Evolutionary conservation across 2,797 vertebrate genomes (phyloP), one percentile per base, ranked within the genome.

Genomic region (Poecilia wingei): DNA sequence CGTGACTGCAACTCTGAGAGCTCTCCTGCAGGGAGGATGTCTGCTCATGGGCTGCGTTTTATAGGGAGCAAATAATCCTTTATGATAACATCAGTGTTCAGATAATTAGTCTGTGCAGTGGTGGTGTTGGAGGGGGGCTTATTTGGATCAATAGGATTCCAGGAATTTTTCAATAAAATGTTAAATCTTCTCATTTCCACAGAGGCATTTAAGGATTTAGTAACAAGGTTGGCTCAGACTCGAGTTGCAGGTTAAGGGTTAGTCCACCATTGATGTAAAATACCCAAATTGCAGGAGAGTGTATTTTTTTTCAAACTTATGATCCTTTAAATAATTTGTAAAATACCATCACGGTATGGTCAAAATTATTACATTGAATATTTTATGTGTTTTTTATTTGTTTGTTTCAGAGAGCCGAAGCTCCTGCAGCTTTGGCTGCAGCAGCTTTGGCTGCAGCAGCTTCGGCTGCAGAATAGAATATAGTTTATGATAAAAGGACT

Each of bases 41-140:
- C 80, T 89, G 86, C 71, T 82, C 0, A 0, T 0, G 59, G 61
- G 64, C 57, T 80, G 0, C 41, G 53, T 55, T 75, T 78, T 43
- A 18, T 1, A 18, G 39, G 69, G 69, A 75, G 72, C 71, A 53
- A 64, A 77, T 74, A 25, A 45, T 81, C 55, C 74, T 20, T 76
- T 75, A 45, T 7, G 77, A 71, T 73, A 7, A 72, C 49, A 72
- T 72, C 80, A 73, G 71, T 87, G 74, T 81, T 78, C 45, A 39
- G 70, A 61, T 73, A 76, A 82, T 86, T 87, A 84, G 74, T 86
- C 79, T 75, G 69, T 51, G 18, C 77, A 84, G 71, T 22, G 55
- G 25, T 13, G 13, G 47, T 12, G 53, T 25, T 25, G 53, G 53
- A 55, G 25, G 53, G 74, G 43, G 75, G 8, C 57, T 79, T 61